Base-by-base conservation (phyloP, 2,113 vertebrate species). In the Mastomys natalensis region DNA sequence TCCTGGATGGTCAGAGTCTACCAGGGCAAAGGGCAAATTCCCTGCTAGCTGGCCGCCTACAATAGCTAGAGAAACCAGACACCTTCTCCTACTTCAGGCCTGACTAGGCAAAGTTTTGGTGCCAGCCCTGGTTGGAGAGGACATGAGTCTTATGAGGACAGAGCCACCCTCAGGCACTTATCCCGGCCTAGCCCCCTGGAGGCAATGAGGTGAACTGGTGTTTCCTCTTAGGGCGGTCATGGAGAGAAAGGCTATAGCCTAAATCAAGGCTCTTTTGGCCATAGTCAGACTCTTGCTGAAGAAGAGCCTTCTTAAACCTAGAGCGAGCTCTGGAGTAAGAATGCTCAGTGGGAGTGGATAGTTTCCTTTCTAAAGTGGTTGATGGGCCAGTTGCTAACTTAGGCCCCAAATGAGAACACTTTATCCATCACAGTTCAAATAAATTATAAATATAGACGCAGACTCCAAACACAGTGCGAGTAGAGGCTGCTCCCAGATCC, bases 361-460 rank as follows among this genome's bases (percentile, higher is more conserved):
- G 22, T 21, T 17, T 68, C 45, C 51, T 10, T 0, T 40, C 82
- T 93, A 84, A 58, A 72, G 53, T 88, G 92, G 70, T 31, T 55
- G 68, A 84, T 94, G 77, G 87, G 92, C 82, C 62, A 82, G 66
- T 76, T 95, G 93, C 92, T 96, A 95, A 93, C 84, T 92, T 93
- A n/a, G 31, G 64, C 62, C 92, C 64, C 45, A 87, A 85, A 94
- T 85, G 84, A 94, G 95, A 93, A 90, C 51, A 93, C 74, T 90
- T 94, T 97, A 95, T 87, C 89, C 76, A 62, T 96, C 95, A 97
- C 76, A 91, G 97, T 97, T 93, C 88, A 96, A 95, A 97, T 96
- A 96, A 97, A 97, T 93, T 97, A 95, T 96, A 97, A 97, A 97
- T 95, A 95, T 1, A 58, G 87, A 97, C 68, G 76, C 87, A 93